These are phyloP conservation scores for Callyntrura guangdongensis DNA, from an alignment of 2,888 invertebrate species.

Conservation along the genomic window DNA sequence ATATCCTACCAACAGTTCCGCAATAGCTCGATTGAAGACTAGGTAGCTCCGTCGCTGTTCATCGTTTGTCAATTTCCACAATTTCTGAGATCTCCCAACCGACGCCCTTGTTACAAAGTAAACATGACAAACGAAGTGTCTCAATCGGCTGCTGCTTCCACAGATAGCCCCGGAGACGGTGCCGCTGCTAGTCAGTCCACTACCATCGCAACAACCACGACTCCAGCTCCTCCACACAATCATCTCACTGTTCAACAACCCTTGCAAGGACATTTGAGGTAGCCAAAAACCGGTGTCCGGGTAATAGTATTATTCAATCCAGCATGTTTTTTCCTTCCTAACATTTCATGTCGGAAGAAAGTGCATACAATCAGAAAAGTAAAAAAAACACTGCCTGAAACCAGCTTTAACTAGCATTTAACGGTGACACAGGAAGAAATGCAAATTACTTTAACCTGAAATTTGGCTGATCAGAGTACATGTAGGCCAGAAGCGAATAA, in stretches of 20 bases:
- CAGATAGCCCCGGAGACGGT: neutral
- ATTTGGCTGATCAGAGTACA: no score
- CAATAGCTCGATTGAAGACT: no score
- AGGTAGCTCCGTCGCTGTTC: no score
- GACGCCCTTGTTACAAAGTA: neutral
- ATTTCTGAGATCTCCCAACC: neutral
- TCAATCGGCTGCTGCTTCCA: slow-evolving; percentile 22
- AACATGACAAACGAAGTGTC: slow-evolving; percentile 67
- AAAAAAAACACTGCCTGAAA: no score
- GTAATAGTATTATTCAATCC: neutral
- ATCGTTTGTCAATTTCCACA: no score
- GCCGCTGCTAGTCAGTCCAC: slow-evolving; percentile 37
- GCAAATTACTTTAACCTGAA: no score
- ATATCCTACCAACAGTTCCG: no score
- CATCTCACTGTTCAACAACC: slow-evolving; percentile 53
- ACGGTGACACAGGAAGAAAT: no score
- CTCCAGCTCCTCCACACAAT: neutral
- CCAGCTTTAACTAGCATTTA: no score
- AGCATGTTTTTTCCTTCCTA: neutral
- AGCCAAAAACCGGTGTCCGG: neutral
- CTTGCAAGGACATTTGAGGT: slow-evolving; percentile 72
- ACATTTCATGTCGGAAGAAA: neutral
- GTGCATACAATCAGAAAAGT: no score
- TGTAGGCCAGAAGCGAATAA: no score
- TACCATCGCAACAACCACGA: no score